Percentiles rank a stretch among this genome's conserved stretches.
Evolutionary conservation across 2,113 vertebrate genomes (phyloP).

Genomic region (Clarias batrachus): DNA sequence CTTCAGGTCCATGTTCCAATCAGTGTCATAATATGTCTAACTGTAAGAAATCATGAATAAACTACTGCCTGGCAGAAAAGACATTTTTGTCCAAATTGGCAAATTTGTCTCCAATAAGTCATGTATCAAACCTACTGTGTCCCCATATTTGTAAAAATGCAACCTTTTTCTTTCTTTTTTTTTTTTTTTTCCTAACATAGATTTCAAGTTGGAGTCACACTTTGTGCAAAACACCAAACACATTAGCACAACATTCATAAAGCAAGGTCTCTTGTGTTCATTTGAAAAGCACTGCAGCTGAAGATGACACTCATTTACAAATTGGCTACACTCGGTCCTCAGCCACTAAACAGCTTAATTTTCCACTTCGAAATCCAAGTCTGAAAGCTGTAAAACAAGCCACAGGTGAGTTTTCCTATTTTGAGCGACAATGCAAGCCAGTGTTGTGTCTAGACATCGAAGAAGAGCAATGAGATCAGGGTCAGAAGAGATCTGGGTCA

Average conservation of each 20-base stretch:
- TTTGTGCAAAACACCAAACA: not conserved
- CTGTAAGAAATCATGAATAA: not conserved
- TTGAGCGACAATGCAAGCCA: not conserved
- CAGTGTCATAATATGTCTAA: not conserved
- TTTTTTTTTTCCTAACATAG: not conserved
- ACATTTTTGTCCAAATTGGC: not conserved
- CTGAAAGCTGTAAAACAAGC: not conserved
- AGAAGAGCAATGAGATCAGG: not conserved
- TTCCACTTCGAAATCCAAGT: not conserved
- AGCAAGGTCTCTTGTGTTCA: not conserved
- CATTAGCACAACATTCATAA: conserved; percentile 16
- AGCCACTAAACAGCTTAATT: conserved; percentile 2
- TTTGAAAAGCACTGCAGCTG: not conserved
- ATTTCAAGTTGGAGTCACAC: not conserved
- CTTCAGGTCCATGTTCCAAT: not conserved
- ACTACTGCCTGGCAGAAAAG: too few species aligned
- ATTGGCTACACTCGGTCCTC: conserved; percentile 5
- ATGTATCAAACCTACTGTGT: not conserved
- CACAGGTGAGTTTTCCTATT: not conserved
- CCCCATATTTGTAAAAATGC: not conserved
- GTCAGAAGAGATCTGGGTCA: not conserved
- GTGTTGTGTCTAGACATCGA: not conserved
- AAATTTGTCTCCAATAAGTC: not conserved
- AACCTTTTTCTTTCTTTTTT: not conserved
- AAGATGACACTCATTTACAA: conserved; percentile 17